phyloP scores from a whole-genome alignment of 2,113 vertebrate genomes.

The Heliornis fulica region DNA sequence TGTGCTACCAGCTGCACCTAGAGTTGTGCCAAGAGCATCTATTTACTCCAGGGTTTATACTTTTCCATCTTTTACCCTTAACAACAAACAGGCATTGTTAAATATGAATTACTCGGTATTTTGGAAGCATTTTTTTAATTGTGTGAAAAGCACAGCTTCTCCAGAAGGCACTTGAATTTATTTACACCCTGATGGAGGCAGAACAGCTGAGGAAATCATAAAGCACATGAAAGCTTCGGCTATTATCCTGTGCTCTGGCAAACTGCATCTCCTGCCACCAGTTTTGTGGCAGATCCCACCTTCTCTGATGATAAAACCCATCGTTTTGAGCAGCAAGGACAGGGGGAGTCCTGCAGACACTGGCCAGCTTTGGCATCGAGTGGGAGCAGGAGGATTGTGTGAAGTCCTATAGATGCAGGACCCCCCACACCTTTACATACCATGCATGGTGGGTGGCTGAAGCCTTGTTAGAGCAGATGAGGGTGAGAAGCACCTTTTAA shows the following conservation, averaged over 20 bases:
- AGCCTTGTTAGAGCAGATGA: neutral
- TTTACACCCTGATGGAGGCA: neutral
- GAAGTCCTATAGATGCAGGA: neutral
- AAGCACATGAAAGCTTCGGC: neutral
- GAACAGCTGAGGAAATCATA: neutral
- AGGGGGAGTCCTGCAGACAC: neutral
- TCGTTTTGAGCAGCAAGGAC: neutral
- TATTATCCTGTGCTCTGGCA: neutral
- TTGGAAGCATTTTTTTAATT: neutral
- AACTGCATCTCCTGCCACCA: neutral
- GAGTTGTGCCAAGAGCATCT: neutral
- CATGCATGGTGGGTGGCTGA: neutral
- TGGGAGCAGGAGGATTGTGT: neutral
- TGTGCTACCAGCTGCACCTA: accelerated
- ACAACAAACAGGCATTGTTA: neutral
- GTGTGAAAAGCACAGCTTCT: neutral
- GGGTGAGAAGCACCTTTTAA: neutral
- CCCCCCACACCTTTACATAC: too few species aligned
- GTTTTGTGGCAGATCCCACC: neutral
- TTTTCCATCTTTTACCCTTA: neutral
- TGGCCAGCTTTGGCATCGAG: neutral
- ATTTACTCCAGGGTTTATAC: neutral
- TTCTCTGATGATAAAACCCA: neutral
- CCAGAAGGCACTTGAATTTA: neutral
- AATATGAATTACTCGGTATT: neutral